Evolutionary conservation across 2,888 invertebrate genomes (phyloP), one percentile per base, ranked within the genome.

Genomic region (Anthrax anthrax): DNA sequence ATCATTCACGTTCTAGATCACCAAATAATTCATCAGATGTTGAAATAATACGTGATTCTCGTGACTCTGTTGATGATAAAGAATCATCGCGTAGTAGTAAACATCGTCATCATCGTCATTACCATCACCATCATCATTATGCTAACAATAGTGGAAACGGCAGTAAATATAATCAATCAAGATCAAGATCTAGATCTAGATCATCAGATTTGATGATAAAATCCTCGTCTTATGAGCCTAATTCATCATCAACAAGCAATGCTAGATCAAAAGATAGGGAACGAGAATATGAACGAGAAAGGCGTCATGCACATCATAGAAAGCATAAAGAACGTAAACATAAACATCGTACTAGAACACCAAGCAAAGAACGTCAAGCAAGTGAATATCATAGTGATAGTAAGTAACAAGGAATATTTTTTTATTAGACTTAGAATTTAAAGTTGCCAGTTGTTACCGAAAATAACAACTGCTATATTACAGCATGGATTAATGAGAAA

Each of bases 331-430:
- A 65, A 36, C 62, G 57, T 36, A 58, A 59, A 38, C 56, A 55
- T n/a, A 57, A 57, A 38, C 57, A 57, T 17, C 54, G 51, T 37
- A 56, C 54, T 32, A 39, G 42, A 29, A 44, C 37, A 12, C 37
- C 29, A 32, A 37, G 37, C 5, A 27, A 18, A 5, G 32, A 42
- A 14, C 34, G 29, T 44, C 60, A 63, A 0, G 47, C 63, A 17
- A 60, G 64, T 48, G 64, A 63, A 43, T 61, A 64, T 42, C 63
- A 68, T 49, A 65, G 65, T n/a, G 68, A 69, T 34, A 69, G 68
- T 68, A 62, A 65, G 66, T 68, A 47, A 42, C 45, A n/a, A 23
- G 8, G 16, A n/a, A 39, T 18, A 40, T 2, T 37, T 43, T 27
- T 39, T 23, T 45, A 23, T 23, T 23, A 23, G 23, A n/a, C n/a